Percentiles rank a stretch among this genome's conserved stretches.
Conservation (phyloP, 2,888 invertebrate species). For the Leucoma salicis region DNA sequence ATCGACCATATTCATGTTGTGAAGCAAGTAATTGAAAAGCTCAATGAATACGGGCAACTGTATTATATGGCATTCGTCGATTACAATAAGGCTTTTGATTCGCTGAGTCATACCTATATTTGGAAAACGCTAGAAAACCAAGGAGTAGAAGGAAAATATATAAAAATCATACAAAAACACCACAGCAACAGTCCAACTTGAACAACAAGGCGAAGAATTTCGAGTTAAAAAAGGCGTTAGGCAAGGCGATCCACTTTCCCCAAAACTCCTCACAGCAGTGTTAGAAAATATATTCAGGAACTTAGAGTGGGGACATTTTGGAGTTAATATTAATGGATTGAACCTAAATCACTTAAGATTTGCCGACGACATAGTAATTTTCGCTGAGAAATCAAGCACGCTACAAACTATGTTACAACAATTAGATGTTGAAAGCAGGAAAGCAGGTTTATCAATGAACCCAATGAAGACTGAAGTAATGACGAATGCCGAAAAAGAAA, state of each 20-base stretch:
- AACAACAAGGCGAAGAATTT: slow-evolving; percentile 19
- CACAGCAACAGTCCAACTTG: slow-evolving; percentile 23
- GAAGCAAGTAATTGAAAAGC: slow-evolving; percentile 18
- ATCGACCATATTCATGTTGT: slow-evolving; percentile 17
- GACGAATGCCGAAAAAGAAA: not conserved
- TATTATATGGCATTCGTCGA: slow-evolving; percentile 15
- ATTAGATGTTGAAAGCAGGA: slow-evolving; percentile 1
- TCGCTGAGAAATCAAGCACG: slow-evolving; percentile 1
- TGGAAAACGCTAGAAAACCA: slow-evolving; percentile 22
- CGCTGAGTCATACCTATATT: slow-evolving; percentile 17
- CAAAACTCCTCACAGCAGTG: slow-evolving; percentile 18
- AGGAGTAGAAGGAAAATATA: slow-evolving; percentile 23
- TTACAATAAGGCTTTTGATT: slow-evolving; percentile 28
- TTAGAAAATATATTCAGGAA: too few relatives aligned
- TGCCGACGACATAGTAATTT: slow-evolving; percentile 10
- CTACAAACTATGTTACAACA: not conserved
- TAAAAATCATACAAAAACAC: slow-evolving; percentile 18
- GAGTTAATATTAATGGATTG: slow-evolving; percentile 5
- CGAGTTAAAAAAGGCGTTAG: slow-evolving; percentile 17
- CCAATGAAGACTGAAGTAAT: slow-evolving; percentile 1
- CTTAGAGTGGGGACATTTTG: too few relatives aligned
- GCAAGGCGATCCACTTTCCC: slow-evolving; percentile 25
- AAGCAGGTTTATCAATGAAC: slow-evolving; percentile 2
- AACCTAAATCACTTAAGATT: slow-evolving; percentile 9
- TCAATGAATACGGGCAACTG: not conserved